Conservation (phyloP, 2,113 vertebrate genomes). For the Oncorhynchus masou region DNA sequence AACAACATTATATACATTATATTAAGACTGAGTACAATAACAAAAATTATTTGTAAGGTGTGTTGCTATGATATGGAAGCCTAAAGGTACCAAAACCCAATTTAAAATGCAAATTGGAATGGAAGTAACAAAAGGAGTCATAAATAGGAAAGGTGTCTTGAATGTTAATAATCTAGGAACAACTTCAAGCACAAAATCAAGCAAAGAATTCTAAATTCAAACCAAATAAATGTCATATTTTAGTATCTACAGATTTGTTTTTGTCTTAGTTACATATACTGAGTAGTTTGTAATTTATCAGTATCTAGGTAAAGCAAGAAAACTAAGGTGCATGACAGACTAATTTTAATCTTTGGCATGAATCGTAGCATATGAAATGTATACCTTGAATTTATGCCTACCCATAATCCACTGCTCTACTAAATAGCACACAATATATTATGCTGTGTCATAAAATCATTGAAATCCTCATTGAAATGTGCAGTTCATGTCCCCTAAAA, state of each 20-base stretch:
- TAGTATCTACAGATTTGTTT: background rate
- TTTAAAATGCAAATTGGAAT: too few species aligned
- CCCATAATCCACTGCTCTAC: conserved; percentile 12
- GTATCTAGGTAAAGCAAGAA: conserved; percentile 33
- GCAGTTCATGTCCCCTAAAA: conserved; percentile 21
- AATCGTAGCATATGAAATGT: conserved; percentile 20
- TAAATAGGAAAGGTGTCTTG: too few species aligned
- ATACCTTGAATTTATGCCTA: conserved; percentile 30
- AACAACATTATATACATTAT: background rate
- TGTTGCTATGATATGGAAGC: too few species aligned
- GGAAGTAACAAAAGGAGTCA: too few species aligned
- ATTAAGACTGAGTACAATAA: background rate
- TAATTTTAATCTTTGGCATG: conserved; percentile 30
- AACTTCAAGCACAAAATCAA: background rate
- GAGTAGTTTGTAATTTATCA: conserved; percentile 14
- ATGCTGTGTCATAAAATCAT: conserved; percentile 30
- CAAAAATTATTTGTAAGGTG: too few species aligned
- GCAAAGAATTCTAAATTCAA: background rate
- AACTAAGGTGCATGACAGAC: conserved; percentile 36
- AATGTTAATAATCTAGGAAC: too few species aligned
- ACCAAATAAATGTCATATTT: background rate
- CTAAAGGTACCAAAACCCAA: too few species aligned
- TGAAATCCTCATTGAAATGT: conserved; percentile 32
- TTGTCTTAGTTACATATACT: conserved; percentile 12
- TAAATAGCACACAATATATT: conserved; percentile 31